Conservation (phyloP, 2,888 invertebrate genomes). For the Arctia plantaginis region DNA sequence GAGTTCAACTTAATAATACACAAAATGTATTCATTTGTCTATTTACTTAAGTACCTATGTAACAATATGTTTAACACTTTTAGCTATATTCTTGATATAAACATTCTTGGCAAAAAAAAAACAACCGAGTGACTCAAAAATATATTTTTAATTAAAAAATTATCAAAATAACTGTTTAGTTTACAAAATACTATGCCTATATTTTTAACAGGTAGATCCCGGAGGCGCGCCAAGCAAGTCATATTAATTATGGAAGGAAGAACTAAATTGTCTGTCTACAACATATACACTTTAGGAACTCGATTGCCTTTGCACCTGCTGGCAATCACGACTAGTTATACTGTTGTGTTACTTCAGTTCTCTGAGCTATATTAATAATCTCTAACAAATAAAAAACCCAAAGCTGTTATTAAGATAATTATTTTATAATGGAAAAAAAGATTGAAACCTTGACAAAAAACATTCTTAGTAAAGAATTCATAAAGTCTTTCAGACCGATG, state of each 20-base stretch:
- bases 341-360: constrained; percentile 69
- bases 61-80: not conserved
- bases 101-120: not conserved
- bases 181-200: not conserved
- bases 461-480: constrained; percentile 64
- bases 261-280: constrained; percentile 64
- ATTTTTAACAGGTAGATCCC: constrained; percentile 57
- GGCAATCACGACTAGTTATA: constrained; percentile 68
- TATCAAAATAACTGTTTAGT: not conserved
- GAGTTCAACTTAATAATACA: not conserved
- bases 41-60: not conserved
- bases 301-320: constrained; percentile 63
- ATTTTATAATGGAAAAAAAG: constrained; percentile 28
- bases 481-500: constrained; percentile 55
- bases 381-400: not conserved
- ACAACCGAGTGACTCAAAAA: not conserved
- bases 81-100: not conserved
- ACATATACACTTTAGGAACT: constrained; percentile 62
- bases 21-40: not conserved
- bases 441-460: constrained; percentile 66
- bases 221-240: constrained; percentile 62
- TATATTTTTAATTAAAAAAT: not conserved
- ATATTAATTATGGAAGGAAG: constrained; percentile 64
- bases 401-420: constrained; percentile 4
- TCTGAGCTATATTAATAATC: constrained; percentile 37